Conservation (phyloP, 2,113 vertebrate species). For the Ahaetulla prasina region DNA sequence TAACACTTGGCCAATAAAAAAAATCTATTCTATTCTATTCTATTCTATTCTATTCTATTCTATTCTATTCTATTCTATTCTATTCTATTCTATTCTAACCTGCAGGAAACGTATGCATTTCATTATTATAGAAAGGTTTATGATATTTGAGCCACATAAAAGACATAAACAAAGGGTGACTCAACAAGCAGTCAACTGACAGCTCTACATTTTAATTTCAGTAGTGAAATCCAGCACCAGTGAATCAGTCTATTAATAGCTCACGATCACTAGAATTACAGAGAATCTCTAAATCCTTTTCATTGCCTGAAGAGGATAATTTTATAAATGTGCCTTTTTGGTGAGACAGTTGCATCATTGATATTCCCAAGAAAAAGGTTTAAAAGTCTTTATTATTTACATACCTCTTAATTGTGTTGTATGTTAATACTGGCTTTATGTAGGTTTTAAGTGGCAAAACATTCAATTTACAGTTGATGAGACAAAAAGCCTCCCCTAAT, state of each 20-base stretch:
- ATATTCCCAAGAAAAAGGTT: conserved; percentile 51
- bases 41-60: too few relatives aligned
- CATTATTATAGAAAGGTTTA: background rate
- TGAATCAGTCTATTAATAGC: conserved; percentile 66
- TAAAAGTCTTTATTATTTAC: conserved; percentile 9
- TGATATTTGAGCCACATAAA: background rate
- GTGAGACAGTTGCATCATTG: conserved; percentile 71
- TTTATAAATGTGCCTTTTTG: conserved; percentile 74
- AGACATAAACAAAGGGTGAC: background rate
- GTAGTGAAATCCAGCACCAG: background rate
- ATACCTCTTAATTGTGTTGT: conserved; percentile 19
- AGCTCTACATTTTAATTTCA: background rate
- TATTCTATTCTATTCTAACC: too few relatives aligned
- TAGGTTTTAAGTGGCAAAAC: background rate
- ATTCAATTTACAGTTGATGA: background rate
- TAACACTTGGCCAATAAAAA: too few relatives aligned
- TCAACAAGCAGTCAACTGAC: background rate
- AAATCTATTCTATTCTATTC: too few relatives aligned
- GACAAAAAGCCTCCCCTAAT: background rate
- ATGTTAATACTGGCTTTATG: background rate
- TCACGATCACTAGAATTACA: conserved; percentile 64
- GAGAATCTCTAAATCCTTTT: conserved; percentile 73
- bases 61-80: too few relatives aligned
- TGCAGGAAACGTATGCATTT: background rate
- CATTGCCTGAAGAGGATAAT: conserved; percentile 63